Conservation (phyloP, 2,113 vertebrate genomes). For the Microtus montanus region DNA sequence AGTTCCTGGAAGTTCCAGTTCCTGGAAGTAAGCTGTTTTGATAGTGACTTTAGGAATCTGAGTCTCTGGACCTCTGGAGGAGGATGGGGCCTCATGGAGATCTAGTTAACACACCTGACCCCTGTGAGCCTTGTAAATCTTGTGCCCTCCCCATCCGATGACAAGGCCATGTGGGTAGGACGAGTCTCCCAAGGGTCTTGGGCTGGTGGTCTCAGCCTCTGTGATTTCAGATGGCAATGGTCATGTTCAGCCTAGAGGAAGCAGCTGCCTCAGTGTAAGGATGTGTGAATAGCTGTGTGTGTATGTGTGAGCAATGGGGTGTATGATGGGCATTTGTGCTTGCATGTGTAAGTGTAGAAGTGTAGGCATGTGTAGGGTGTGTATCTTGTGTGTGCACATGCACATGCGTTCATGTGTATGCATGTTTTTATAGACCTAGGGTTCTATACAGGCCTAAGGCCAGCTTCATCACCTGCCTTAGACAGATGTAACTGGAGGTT, state of each 20-base stretch:
- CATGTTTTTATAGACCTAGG: not conserved
- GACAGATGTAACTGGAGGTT: no score
- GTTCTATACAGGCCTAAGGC: not conserved
- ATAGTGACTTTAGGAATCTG: not conserved
- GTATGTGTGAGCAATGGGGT: no score
- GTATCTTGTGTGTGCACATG: not conserved
- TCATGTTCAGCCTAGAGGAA: not conserved
- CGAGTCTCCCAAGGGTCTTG: not conserved
- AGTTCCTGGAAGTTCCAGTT: not conserved
- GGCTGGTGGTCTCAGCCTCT: not conserved
- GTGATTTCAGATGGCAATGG: not conserved
- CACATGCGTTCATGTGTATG: not conserved
- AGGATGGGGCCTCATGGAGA: not conserved
- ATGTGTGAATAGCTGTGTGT: not conserved
- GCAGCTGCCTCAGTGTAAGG: not conserved
- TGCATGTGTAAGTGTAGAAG: accelerated
- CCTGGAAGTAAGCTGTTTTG: not conserved
- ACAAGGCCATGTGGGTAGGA: not conserved
- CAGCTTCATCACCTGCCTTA: not conserved
- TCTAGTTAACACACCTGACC: not conserved
- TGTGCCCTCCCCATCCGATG: not conserved
- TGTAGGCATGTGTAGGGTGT: not conserved
- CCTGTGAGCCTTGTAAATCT: not conserved
- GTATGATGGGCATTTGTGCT: accelerated
- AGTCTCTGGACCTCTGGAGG: not conserved